Percentiles rank a stretch among this genome's conserved stretches.
phyloP scores from a whole-genome alignment of 2,888 invertebrate genomes.

The Leptinotarsa peninsularis region DNA sequence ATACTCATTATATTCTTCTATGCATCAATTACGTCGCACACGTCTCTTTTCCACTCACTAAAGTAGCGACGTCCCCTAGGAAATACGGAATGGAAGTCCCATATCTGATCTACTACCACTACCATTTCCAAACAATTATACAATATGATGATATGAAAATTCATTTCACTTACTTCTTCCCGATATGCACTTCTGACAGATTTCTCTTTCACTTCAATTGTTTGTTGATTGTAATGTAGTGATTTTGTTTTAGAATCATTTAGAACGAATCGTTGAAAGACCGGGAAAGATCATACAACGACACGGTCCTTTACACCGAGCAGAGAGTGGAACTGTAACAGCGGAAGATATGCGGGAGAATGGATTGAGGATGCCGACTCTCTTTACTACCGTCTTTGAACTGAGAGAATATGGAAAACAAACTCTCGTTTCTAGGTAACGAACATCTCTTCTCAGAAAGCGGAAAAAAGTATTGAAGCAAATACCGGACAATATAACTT shows the following conservation, averaged over 20 bases:
- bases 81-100: too few species aligned
- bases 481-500: not conserved
- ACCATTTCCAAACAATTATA: too few species aligned
- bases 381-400: constrained; percentile 89
- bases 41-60: too few species aligned
- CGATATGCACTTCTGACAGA: too few species aligned
- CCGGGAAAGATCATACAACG: constrained; percentile 72
- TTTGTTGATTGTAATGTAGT: too few species aligned
- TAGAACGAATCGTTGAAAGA: constrained; percentile 88
- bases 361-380: constrained; percentile 67
- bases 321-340: constrained; percentile 74
- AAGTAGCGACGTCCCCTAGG: too few species aligned
- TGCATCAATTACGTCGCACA: too few species aligned
- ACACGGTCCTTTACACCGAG: constrained; percentile 64
- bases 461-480: not conserved
- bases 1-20: too few species aligned
- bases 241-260: constrained; percentile 75
- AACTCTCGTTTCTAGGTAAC: constrained; percentile 71
- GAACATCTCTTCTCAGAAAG: not conserved
- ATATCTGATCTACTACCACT: too few species aligned
- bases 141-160: too few species aligned
- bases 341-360: constrained; percentile 74
- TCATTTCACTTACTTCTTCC: too few species aligned
- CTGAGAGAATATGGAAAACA: constrained; percentile 78
- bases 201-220: too few species aligned